These are phyloP conservation scores for Urocolius indicus DNA, from an alignment of 2,113 vertebrate genomes.

Conservation along the genomic window DNA sequence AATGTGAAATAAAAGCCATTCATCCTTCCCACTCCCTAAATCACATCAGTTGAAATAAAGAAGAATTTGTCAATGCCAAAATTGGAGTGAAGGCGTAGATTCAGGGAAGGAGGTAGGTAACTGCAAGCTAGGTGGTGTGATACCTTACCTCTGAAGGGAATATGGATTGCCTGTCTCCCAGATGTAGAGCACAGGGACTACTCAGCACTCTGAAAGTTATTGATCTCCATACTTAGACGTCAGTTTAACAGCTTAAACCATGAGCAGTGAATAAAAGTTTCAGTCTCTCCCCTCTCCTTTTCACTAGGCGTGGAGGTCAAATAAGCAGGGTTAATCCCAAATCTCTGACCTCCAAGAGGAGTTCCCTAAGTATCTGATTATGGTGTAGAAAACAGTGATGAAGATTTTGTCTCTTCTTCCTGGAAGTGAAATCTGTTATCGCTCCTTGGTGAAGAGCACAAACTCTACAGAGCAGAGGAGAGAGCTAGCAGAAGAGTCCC, in stretches of 20 bases:
- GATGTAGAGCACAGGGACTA: neutral
- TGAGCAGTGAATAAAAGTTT: neutral
- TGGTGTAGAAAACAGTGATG: neutral
- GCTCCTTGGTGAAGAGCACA: neutral
- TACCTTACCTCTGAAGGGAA: neutral
- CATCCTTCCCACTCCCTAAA: slow-evolving; percentile 23
- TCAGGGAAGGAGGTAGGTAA: neutral
- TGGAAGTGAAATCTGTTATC: neutral
- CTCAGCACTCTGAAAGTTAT: neutral
- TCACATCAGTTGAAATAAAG: slow-evolving; percentile 12
- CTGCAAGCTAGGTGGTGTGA: neutral
- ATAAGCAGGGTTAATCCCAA: neutral
- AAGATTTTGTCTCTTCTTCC: neutral
- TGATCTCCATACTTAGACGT: neutral
- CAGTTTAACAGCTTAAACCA: neutral
- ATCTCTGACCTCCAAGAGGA: neutral
- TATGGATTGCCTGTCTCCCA: neutral
- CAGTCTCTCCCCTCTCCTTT: neutral
- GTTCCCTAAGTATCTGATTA: neutral
- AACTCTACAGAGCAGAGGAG: neutral
- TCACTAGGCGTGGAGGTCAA: neutral
- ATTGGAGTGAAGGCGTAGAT: neutral
- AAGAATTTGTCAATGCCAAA: neutral
- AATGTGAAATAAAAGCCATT: slow-evolving; percentile 39
- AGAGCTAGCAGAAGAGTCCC: neutral